A percentile compares a stretch with the other conserved stretches of the same genome.
Conservation (phyloP, 30 jellyfish, hydroid and myxozoan species). For the Mastigias papua region DNA sequence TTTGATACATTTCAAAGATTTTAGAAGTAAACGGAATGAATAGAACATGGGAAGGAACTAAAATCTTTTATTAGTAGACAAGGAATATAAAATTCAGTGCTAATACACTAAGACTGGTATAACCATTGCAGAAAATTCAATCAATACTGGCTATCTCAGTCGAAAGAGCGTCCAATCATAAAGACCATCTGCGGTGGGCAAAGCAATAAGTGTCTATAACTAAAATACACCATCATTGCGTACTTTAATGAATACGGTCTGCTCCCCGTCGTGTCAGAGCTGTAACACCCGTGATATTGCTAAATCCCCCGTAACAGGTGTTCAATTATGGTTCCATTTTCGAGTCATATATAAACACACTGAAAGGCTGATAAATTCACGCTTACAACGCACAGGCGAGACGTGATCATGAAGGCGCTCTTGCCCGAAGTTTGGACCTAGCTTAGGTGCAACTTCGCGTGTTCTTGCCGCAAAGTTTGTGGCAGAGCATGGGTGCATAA, state of each 20-base stretch:
- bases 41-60: too few species aligned
- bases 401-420: slow-evolving; percentile 86
- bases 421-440: slow-evolving; percentile 67
- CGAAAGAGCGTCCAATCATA: background rate
- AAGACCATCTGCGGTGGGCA: background rate
- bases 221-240: background rate
- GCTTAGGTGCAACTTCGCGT: slow-evolving; percentile 35
- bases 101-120: too few species aligned
- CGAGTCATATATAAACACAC: slow-evolving; percentile 35
- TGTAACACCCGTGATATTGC: slow-evolving; percentile 23
- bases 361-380: background rate
- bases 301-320: slow-evolving; percentile 75
- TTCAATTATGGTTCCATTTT: slow-evolving; percentile 39
- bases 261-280: slow-evolving; percentile 26
- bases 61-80: too few species aligned
- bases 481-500: slow-evolving; percentile 87
- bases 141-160: background rate
- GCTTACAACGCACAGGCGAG: slow-evolving; percentile 90
- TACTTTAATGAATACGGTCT: background rate
- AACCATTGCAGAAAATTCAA: background rate
- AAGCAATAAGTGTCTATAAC: background rate
- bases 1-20: too few species aligned
- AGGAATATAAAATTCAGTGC: too few species aligned
- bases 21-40: too few species aligned
- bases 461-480: slow-evolving; percentile 40